These are phyloP conservation scores for Barypeithes pellucidus DNA, from an alignment of 2,888 invertebrate species.

Conservation along the genomic window DNA sequence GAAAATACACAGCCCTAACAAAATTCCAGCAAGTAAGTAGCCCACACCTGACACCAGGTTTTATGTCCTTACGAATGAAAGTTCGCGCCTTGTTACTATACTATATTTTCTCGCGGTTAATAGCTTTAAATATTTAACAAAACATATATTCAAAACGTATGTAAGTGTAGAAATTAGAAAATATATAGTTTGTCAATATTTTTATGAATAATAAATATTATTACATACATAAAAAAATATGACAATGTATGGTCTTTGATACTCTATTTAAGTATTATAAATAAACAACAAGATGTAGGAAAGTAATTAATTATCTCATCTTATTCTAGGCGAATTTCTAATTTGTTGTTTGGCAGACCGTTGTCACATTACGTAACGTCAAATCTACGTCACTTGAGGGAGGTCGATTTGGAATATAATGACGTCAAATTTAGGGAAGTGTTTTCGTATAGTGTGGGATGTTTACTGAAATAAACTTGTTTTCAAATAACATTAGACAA, in stretches of 20 bases:
- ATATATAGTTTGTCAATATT: too few relatives aligned
- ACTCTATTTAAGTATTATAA: not conserved
- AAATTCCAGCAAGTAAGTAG: constrained; percentile 19
- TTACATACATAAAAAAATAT: too few relatives aligned
- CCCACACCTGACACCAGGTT: constrained; percentile 30
- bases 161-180: too few relatives aligned
- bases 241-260: not conserved
- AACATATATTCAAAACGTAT: too few relatives aligned
- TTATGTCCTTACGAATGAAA: not conserved
- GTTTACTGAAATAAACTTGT: too few relatives aligned
- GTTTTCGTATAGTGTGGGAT: too few relatives aligned
- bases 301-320: not conserved
- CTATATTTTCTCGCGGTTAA: not conserved
- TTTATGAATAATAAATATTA: too few relatives aligned
- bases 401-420: constrained; percentile 36
- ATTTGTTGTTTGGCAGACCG: constrained; percentile 34
- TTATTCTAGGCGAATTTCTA: not conserved
- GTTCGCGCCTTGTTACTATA: constrained; percentile 5
- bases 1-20: not conserved
- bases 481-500: too few relatives aligned
- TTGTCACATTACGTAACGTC: constrained; percentile 49
- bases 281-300: not conserved
- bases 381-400: constrained; percentile 38
- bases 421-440: constrained; percentile 42
- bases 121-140: too few relatives aligned